phyloP scores from a whole-genome alignment of 2,888 invertebrate genomes.

The Dasysyrphus albostriatus region DNA sequence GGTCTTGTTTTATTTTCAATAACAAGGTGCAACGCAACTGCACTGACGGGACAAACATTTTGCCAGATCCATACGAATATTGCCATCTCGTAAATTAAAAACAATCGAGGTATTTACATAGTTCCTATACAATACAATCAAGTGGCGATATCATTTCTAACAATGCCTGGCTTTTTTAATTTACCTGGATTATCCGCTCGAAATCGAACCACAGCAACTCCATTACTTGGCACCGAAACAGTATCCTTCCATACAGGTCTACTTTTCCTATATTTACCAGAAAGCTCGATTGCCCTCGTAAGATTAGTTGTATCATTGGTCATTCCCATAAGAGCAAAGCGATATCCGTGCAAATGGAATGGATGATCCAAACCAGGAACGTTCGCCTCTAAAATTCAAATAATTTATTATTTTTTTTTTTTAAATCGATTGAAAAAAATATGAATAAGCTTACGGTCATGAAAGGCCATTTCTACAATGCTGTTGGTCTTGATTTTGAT shows the following conservation, averaged over 20 bases:
- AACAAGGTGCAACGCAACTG: no score
- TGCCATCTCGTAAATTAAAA: no score
- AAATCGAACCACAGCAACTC: slow-evolving; percentile 79
- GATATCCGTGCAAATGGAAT: slow-evolving; percentile 81
- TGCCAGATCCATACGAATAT: no score
- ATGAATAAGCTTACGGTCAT: slow-evolving; percentile 77
- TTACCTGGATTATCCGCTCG: slow-evolving; percentile 78
- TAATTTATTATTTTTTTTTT: background rate
- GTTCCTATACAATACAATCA: no score
- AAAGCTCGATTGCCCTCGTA: slow-evolving; percentile 73
- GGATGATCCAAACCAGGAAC: slow-evolving; percentile 80
- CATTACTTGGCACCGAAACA: slow-evolving; percentile 79
- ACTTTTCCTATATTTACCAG: slow-evolving; percentile 58
- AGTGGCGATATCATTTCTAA: no score
- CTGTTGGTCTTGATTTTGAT: slow-evolving; percentile 77
- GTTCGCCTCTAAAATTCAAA: background rate
- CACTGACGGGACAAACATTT: no score
- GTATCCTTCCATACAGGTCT: slow-evolving; percentile 80
- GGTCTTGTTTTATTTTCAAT: no score
- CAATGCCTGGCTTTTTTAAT: background rate
- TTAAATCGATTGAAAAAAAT: background rate
- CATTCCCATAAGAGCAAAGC: slow-evolving; percentile 80
- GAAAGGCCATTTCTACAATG: slow-evolving; percentile 80
- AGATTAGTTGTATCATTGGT: slow-evolving; percentile 70
- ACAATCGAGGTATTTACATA: no score